Evolutionary conservation across 2,113 vertebrate species (phyloP), one percentile per base, ranked within the genome.

Genomic region (Dipodomys stephensi): DNA sequence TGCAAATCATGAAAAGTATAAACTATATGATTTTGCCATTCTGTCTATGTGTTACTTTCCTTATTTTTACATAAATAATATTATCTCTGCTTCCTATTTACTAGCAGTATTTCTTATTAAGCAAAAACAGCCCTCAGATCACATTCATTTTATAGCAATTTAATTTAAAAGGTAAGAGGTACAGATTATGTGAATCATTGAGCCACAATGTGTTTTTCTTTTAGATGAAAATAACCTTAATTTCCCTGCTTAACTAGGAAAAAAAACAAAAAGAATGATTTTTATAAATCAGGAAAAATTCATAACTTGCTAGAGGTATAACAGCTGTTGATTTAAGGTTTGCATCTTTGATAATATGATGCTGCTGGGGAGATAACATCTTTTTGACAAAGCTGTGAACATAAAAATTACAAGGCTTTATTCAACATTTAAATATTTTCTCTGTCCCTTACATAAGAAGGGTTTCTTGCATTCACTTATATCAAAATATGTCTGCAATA

Each of bases 271-370:
- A 83, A 68, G 86, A 39, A 0, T 39, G 96, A 86, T 92, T 98
- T 93, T 94, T 96, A 95, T 98, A 98, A 98, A 98, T 98, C 97
- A 98, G 96, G 46, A 87, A 98, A 98, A 97, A 98, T 97, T 98
- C 97, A 97, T 98, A 98, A 98, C 97, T 98, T 97, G 97, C 98
- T 98, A 90, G 97, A 98, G 97, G 98, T 97, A 27, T 95, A 98
- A 93, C 98, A 98, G 97, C 97, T 98, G 98, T 96, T 98, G 98
- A 98, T 98, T 98, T 98, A 98, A 97, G 94, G 96, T 96, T 98
- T 83, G 92, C 95, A 97, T 98, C 96, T 98, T 98, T 96, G 95
- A 96, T 94, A 98, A 94, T 81, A 73, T 53, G 84, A 96, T 96
- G 97, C 95, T 98, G 90, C 97, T 94, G 95, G 95, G 93, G 97